Evolutionary conservation across 2,797 vertebrate species (phyloP).

Genomic region (Ctenosaura bakeri): DNA sequence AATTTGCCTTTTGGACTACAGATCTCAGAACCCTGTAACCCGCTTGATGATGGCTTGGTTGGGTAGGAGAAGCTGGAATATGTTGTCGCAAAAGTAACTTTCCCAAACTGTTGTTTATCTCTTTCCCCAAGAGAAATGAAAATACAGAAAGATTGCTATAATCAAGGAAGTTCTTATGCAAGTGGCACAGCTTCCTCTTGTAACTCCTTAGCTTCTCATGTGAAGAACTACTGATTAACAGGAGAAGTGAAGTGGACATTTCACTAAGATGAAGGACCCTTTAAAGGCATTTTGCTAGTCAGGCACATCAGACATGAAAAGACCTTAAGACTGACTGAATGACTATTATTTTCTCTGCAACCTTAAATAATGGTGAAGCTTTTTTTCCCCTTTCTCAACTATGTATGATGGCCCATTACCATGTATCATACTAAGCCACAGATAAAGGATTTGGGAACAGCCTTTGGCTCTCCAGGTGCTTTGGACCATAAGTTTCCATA

Average conservation of each 20-base stretch:
- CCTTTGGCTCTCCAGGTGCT: too few relatives aligned
- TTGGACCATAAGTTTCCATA: too few relatives aligned
- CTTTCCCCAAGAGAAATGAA: neutral
- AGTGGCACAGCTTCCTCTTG: neutral
- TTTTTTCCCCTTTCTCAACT: neutral
- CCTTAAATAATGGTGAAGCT: neutral
- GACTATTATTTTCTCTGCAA: neutral
- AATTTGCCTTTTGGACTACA: neutral
- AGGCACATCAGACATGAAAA: neutral
- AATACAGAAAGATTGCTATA: neutral
- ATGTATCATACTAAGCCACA: neutral
- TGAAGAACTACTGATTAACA: neutral
- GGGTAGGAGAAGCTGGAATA: neutral
- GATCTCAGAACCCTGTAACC: neutral
- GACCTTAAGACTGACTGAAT: neutral
- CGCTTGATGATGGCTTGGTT: neutral
- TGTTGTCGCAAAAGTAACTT: neutral
- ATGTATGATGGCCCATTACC: neutral
- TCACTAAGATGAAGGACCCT: constrained; percentile 3
- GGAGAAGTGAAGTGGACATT: constrained; percentile 1
- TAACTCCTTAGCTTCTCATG: neutral
- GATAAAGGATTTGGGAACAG: neutral
- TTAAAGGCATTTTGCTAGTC: constrained; percentile 8
- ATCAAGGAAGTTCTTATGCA: neutral
- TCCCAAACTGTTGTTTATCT: neutral